Evolutionary conservation across 2,888 invertebrate genomes (phyloP), one percentile per base, ranked within the genome.

Genomic region (Caradrina kadenii): DNA sequence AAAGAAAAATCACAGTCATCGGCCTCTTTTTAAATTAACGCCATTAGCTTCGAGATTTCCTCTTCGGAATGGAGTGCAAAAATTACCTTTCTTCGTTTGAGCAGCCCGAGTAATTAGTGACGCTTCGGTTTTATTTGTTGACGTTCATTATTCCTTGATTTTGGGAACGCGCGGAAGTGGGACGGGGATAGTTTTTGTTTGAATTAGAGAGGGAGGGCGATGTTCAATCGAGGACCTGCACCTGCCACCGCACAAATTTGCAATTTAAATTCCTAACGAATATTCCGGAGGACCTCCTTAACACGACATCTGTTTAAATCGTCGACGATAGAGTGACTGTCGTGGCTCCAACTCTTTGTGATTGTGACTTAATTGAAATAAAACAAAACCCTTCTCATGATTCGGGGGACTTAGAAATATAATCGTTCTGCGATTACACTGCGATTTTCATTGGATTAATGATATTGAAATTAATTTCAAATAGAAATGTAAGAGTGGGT

Each of bases 281-380:
- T 94, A 94, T 95, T 95, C 91, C 83, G 88, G 91, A 95, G 94
- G 94, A 94, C 93, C 95, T 96, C 94, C 94, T 96, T 96, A 96
- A 96, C 96, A 96, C 96, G 96, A 96, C 95, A 96, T 96, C 96
- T 96, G 95, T 93, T 95, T 94, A 93, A 95, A 96, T 95, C 93
- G 93, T 90, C 92, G 95, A 91, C 92, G 91, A 95, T 95, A 90
- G 93, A 95, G 93, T 93, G 92, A 93, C 94, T 93, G 91, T 90
- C 92, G 93, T 84, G 92, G 92, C 89, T 86, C 82, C 87, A 92
- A 92, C 91, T 93, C 93, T 93, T 94, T 94, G 92, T 92, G 92
- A 94, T 93, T 92, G 93, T 89, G 89, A 90, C 89, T 93, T 94
- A 93, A 95, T 95, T 94, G 93, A 94, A 94, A 94, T 94, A 93